A percentile compares a stretch with the other conserved stretches of the same genome.
Evolutionary conservation across 1,140 invertebrate species (phyloP).

Genomic region (Samia ricini): DNA sequence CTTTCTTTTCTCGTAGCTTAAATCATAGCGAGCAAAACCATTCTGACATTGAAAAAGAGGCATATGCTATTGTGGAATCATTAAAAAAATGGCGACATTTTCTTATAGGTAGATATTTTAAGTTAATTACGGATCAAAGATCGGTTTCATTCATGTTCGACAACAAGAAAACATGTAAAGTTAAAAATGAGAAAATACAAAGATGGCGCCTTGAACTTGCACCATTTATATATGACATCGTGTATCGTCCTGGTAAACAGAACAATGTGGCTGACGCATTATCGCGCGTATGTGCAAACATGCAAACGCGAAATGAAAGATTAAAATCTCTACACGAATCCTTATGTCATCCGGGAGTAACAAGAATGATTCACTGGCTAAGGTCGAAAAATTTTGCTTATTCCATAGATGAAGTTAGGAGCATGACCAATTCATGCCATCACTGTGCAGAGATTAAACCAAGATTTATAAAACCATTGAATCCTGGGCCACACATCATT

Average conservation of each 20-base stretch:
- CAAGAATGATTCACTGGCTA: background rate
- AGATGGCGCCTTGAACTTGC: conserved; percentile 31
- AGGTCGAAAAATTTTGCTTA: conserved; percentile 14
- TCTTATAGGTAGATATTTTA: conserved; percentile 28
- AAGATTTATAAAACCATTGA: conserved; percentile 1
- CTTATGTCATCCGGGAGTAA: conserved; percentile 5
- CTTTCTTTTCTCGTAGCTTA: conserved; percentile 26
- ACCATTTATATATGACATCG: conserved; percentile 26
- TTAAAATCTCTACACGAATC: conserved; percentile 4
- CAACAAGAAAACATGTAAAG: conserved; percentile 23
- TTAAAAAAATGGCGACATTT: no score
- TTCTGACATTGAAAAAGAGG: no score
- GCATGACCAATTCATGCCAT: conserved; percentile 8
- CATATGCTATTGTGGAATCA: no score
- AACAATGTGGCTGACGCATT: conserved; percentile 17
- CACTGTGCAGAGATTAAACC: conserved; percentile 1
- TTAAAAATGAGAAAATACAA: conserved; percentile 34
- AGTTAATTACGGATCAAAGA: conserved; percentile 20
- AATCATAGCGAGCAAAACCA: no score
- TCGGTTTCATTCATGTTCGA: conserved; percentile 27
- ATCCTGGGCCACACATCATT: conserved; percentile 1
- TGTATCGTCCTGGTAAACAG: conserved; percentile 19
- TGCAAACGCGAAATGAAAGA: conserved; percentile 11
- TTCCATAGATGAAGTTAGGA: conserved; percentile 21
- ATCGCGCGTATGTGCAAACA: conserved; percentile 15